Conservation (phyloP, 2,888 invertebrate species). For the Willowsia nigromaculata region DNA sequence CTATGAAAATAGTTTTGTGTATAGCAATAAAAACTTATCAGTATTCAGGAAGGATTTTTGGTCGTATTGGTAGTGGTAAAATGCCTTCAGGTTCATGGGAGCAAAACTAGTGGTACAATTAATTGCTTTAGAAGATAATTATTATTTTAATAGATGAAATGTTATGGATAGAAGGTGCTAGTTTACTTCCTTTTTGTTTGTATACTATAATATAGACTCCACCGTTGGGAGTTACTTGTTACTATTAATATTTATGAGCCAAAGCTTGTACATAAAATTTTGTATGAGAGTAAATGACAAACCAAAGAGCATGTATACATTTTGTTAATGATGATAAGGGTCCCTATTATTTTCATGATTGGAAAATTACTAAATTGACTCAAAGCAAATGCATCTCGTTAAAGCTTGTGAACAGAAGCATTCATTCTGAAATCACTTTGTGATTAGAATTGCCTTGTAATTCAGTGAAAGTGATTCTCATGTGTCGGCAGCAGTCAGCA, state of each 20-base stretch:
- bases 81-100: slow-evolving; percentile 32
- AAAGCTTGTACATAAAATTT: slow-evolving; percentile 4
- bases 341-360: background rate
- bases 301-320: slow-evolving; percentile 8
- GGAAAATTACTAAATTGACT: background rate
- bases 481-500: background rate
- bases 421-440: too few species aligned
- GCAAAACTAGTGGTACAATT: slow-evolving; percentile 15
- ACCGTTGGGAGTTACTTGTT: background rate
- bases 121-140: slow-evolving; percentile 3
- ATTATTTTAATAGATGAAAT: background rate
- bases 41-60: slow-evolving; percentile 30
- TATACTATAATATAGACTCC: background rate
- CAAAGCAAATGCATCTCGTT: background rate
- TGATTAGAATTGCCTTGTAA: too few species aligned
- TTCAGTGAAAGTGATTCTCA: slow-evolving; percentile 29
- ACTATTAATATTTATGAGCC: slow-evolving; percentile 17
- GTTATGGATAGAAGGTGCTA: background rate
- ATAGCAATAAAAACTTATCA: slow-evolving; percentile 1
- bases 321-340: background rate
- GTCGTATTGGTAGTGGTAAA: background rate
- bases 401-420: background rate
- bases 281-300: slow-evolving; percentile 4
- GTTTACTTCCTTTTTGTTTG: slow-evolving; percentile 6
- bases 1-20: background rate